These are phyloP conservation scores for Neodontobutis hainanensis DNA, from an alignment of 2,113 vertebrate genomes.

Conservation along the genomic window DNA sequence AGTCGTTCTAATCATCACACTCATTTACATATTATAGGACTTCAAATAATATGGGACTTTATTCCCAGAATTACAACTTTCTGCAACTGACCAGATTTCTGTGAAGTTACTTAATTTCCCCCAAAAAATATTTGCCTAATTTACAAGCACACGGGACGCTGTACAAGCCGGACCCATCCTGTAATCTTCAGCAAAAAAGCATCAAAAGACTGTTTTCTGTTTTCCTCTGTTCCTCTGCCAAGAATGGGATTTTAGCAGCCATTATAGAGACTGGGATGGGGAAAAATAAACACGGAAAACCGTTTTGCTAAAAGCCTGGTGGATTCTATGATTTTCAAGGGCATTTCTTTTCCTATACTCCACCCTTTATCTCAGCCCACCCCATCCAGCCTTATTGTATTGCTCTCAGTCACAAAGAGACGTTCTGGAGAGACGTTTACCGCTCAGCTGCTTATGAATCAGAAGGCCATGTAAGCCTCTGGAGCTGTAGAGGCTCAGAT, in stretches of 20 bases:
- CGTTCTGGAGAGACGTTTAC: conserved; percentile 31
- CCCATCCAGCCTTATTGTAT: conserved; percentile 35
- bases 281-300: conserved; percentile 37
- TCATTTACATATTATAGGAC: no score
- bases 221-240: conserved; percentile 52
- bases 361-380: conserved; percentile 42
- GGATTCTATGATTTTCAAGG: conserved; percentile 63
- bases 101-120: neutral
- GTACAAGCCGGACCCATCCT: neutral
- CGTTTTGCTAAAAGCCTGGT: conserved; percentile 48
- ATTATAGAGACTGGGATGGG: conserved; percentile 24
- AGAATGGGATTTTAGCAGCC: conserved; percentile 48
- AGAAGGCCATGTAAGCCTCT: conserved; percentile 48
- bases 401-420: conserved; percentile 24
- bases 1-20: no score
- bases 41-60: no score
- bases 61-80: neutral
- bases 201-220: conserved; percentile 42
- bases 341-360: conserved; percentile 45
- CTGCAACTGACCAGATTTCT: no score
- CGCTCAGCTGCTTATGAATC: conserved; percentile 54
- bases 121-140: conserved; percentile 13
- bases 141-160: neutral
- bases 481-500: conserved; percentile 36
- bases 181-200: conserved; percentile 35